Evolutionary conservation across 2,113 vertebrate species (phyloP).

Genomic region (Sporophila hypoxantha): DNA sequence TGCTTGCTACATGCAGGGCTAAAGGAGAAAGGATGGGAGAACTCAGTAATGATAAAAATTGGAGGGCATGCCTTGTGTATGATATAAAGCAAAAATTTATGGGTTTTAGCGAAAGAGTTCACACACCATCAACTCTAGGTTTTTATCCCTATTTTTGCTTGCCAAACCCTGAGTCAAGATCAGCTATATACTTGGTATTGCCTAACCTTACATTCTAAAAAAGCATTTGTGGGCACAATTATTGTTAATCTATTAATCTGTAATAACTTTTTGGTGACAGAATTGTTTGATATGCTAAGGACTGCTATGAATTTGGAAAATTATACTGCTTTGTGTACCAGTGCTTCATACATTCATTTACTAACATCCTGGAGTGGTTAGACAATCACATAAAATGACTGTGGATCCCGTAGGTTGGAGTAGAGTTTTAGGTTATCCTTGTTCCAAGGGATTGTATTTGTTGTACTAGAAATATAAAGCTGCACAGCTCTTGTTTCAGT

Average conservation of each 20-base stretch:
- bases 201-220: neutral
- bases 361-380: neutral
- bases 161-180: neutral
- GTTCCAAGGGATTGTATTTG: neutral
- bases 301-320: neutral
- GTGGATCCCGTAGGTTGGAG: neutral
- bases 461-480: neutral
- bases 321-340: neutral
- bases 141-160: neutral
- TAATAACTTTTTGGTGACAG: neutral
- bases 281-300: neutral
- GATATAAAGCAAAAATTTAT: neutral
- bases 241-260: neutral
- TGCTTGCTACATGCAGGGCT: neutral
- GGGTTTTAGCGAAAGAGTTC: neutral
- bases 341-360: neutral
- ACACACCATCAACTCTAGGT: neutral
- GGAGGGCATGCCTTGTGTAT: neutral
- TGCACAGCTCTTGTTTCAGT: neutral
- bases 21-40: neutral
- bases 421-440: neutral
- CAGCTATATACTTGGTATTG: neutral
- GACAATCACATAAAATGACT: neutral
- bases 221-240: neutral
- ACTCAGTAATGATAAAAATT: neutral